Conservation (phyloP, 1,140 invertebrate genomes). For the Drosophila ercepeae region DNA sequence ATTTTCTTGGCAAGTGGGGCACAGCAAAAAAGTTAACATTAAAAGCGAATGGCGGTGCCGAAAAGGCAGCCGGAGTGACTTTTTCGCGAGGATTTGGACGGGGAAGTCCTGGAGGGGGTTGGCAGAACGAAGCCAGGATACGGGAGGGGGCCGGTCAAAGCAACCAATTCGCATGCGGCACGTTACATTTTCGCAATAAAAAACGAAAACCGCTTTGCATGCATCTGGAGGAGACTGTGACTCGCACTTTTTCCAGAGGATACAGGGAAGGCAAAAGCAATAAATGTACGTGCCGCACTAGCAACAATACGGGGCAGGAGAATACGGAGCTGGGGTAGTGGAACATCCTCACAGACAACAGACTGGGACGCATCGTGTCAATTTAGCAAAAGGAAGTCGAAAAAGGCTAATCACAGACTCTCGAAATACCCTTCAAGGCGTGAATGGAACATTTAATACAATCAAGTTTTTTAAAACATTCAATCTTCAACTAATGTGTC, state of each 20-base stretch:
- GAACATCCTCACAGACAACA: constrained; percentile 5
- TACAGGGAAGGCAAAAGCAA: constrained; percentile 49
- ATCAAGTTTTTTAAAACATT: neutral
- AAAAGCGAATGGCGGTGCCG: constrained; percentile 67
- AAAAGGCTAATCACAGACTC: neutral
- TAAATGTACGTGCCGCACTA: constrained; percentile 79
- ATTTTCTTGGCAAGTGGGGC: constrained; percentile 64
- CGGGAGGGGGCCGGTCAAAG: constrained; percentile 39
- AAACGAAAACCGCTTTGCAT: constrained; percentile 79
- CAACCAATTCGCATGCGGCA: constrained; percentile 81
- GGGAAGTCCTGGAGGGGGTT: neutral
- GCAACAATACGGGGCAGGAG: constrained; percentile 35
- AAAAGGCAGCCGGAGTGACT: constrained; percentile 52
- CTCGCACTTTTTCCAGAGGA: constrained; percentile 25
- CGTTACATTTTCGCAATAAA: constrained; percentile 81
- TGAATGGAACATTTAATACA: too few relatives aligned
- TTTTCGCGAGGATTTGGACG: neutral
- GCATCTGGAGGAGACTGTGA: constrained; percentile 58
- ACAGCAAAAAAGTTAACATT: constrained; percentile 71
- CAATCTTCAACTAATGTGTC: too few relatives aligned
- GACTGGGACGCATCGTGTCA: constrained; percentile 55
- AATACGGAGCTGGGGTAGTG: constrained; percentile 26
- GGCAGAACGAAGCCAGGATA: neutral
- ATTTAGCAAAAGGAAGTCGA: constrained; percentile 53
- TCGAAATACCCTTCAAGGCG: neutral